Percentiles rank a stretch among this genome's conserved stretches.
These are phyloP conservation scores for Sebastes matsubarae DNA, from an alignment of 2,797 vertebrate genomes.

Conservation along the genomic window DNA sequence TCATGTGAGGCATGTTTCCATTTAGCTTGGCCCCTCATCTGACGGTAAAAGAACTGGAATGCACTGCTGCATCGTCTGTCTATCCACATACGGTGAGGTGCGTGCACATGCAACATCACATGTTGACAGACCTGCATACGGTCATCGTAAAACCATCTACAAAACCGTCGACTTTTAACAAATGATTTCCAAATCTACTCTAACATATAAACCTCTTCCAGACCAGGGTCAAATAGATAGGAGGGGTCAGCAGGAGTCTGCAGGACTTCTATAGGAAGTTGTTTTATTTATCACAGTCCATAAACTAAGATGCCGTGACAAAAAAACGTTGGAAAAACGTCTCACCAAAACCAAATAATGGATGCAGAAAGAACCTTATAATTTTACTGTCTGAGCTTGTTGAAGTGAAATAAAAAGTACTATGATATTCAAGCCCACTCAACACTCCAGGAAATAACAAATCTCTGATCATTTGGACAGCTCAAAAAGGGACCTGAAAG, in stretches of 20 bases:
- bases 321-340: too few relatives aligned
- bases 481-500: not conserved
- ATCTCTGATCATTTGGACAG: not conserved
- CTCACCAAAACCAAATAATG: not conserved
- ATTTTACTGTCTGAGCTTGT: not conserved
- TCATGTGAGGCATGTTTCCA: slow-evolving; percentile 45
- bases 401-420: not conserved
- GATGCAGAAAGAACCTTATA: not conserved
- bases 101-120: not conserved
- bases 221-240: not conserved
- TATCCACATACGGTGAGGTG: not conserved
- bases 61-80: not conserved
- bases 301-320: not conserved
- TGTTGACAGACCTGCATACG: not conserved
- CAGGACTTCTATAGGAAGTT: not conserved
- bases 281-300: not conserved
- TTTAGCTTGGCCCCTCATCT: slow-evolving; percentile 38
- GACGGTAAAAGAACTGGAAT: not conserved
- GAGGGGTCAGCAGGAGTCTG: not conserved
- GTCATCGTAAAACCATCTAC: not conserved
- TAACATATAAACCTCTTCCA: not conserved
- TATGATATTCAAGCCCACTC: not conserved
- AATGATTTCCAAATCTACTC: not conserved
- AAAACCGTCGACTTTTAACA: not conserved
- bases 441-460: not conserved